Conservation (phyloP, 1,140 invertebrate species). For the Frieseomelitta varia region DNA sequence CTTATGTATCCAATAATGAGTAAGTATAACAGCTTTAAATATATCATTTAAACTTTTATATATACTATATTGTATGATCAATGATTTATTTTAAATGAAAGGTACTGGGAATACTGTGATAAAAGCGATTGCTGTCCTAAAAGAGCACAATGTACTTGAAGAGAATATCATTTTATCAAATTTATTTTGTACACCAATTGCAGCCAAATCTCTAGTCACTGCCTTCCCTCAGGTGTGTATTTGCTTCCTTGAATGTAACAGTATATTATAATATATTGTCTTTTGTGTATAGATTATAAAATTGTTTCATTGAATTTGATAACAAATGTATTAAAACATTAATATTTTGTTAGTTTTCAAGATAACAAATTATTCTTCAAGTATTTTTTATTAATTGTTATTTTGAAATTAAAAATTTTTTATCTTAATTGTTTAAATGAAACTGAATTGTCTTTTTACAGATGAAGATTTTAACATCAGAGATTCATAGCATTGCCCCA, state of each 20-base stretch:
- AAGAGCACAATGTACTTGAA: slow-evolving; percentile 96
- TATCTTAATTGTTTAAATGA: not conserved
- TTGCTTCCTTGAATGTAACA: too few relatives aligned
- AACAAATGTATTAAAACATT: not conserved
- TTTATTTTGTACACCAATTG: slow-evolving; percentile 97
- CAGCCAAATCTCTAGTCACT: slow-evolving; percentile 92
- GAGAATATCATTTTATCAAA: slow-evolving; percentile 97
- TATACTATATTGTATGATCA: not conserved
- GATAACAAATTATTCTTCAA: not conserved
- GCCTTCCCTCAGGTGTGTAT: slow-evolving; percentile 90
- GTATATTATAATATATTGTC: not conserved
- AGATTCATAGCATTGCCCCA: slow-evolving; percentile 96
- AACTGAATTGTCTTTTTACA: slow-evolving; percentile 76
- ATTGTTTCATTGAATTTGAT: not conserved
- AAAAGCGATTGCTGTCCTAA: slow-evolving; percentile 95
- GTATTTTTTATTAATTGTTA: not conserved
- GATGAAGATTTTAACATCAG: slow-evolving; percentile 97
- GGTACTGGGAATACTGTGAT: slow-evolving; percentile 96
- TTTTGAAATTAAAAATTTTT: not conserved
- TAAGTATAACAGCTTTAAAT: slow-evolving; percentile 76
- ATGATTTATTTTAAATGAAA: slow-evolving; percentile 53
- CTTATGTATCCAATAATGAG: slow-evolving; percentile 99
- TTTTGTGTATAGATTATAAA: not conserved
- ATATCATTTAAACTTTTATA: not conserved
- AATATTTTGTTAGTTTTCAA: not conserved